Percentiles rank a stretch among this genome's conserved stretches.
Conservation (phyloP, 2,113 vertebrate genomes). For the Gasterosteus nipponicus region DNA sequence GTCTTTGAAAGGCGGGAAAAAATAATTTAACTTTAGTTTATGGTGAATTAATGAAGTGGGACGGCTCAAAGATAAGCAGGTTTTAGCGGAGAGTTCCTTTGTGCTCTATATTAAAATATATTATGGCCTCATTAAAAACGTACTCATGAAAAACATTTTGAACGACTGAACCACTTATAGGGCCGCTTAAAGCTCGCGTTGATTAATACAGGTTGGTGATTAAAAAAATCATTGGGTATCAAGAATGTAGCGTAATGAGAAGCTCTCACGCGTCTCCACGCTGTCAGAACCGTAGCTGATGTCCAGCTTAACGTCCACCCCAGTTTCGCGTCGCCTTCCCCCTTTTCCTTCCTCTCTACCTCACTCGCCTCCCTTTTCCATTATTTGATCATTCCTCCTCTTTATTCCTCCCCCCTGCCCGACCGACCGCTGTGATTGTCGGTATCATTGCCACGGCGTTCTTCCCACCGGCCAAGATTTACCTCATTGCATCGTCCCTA, state of each 20-base stretch:
- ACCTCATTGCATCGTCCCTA: conserved; percentile 54
- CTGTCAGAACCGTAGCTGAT: conserved; percentile 17
- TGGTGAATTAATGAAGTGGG: conserved; percentile 50
- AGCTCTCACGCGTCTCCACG: conserved; percentile 20
- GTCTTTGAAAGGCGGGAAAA: conserved; percentile 10
- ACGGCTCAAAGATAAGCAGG: conserved; percentile 38
- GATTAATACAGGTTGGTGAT: conserved; percentile 21
- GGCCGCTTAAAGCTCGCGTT: conserved; percentile 28
- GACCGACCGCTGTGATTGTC: conserved; percentile 42
- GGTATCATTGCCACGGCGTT: conserved; percentile 40
- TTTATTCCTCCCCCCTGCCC: neutral
- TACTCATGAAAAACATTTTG: conserved; percentile 38
- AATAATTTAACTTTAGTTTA: conserved; percentile 44
- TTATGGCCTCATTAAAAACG: conserved; percentile 37
- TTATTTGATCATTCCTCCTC: conserved; percentile 27
- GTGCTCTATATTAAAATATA: conserved; percentile 42
- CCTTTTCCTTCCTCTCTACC: neutral
- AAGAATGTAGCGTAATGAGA: conserved; percentile 14
- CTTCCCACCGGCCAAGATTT: conserved; percentile 52
- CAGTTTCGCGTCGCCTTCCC: neutral
- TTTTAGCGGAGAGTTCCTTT: conserved; percentile 10
- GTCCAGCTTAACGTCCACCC: conserved; percentile 29
- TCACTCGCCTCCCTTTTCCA: neutral
- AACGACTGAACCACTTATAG: conserved; percentile 23
- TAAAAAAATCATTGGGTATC: conserved; percentile 9